Conservation (phyloP, 1,140 invertebrate genomes). For the Ditylenchus dipsaci region DNA sequence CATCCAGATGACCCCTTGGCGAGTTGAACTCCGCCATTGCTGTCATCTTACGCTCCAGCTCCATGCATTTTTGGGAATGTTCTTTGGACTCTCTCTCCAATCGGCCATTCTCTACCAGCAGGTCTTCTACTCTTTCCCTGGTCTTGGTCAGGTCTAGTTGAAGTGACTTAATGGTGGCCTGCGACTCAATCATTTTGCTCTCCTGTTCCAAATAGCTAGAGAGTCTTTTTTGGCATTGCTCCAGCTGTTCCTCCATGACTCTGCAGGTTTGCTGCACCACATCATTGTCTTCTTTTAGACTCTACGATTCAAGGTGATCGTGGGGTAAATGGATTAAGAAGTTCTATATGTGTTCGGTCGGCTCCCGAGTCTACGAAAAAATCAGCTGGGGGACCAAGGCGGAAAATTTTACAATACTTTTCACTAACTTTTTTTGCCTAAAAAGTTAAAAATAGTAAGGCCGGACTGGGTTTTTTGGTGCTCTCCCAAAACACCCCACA, state of each 20-base stretch:
- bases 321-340: too few species aligned
- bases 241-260: conserved; percentile 35
- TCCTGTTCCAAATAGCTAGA: conserved; percentile 23
- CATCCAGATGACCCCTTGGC: conserved; percentile 9
- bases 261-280: conserved; percentile 31
- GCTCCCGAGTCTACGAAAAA: too few species aligned
- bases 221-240: conserved; percentile 31
- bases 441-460: too few species aligned
- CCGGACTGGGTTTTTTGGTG: too few species aligned
- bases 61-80: conserved; percentile 24
- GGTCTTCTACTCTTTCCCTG: conserved; percentile 29
- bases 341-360: not conserved
- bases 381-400: too few species aligned
- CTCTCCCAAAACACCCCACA: too few species aligned
- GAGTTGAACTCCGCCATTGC: conserved; percentile 17
- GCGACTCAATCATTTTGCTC: conserved; percentile 32
- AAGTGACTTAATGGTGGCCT: conserved; percentile 32
- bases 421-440: too few species aligned
- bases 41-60: conserved; percentile 24
- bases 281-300: conserved; percentile 31
- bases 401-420: too few species aligned
- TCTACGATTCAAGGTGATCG: not conserved
- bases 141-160: conserved; percentile 30
- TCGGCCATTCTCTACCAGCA: conserved; percentile 35
- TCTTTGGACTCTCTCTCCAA: conserved; percentile 37